phyloP scores from a whole-genome alignment of 2,888 invertebrate species.

The Nomada ruficornis region DNA sequence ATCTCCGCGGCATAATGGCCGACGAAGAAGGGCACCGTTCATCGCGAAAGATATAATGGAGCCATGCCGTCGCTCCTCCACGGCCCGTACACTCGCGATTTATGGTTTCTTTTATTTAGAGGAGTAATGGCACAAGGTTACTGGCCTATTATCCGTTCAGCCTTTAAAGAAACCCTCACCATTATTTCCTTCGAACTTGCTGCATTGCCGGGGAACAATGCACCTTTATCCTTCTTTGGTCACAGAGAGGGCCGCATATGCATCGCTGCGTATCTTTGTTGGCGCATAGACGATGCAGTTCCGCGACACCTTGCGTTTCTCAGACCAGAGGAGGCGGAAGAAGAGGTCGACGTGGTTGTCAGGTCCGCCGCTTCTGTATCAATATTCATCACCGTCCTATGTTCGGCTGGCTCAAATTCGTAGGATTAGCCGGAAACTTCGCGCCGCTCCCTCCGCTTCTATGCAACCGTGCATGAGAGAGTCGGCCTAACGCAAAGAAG shows the following conservation, averaged over 20 bases:
- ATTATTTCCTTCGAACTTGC: too few species aligned
- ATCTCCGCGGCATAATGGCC: constrained; percentile 81
- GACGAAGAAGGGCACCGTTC: constrained; percentile 80
- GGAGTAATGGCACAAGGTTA: constrained; percentile 75
- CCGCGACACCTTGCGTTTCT: constrained; percentile 76
- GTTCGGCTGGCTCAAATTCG: constrained; percentile 83
- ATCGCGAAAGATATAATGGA: constrained; percentile 78
- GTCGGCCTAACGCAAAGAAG: constrained; percentile 35
- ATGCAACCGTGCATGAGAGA: constrained; percentile 54
- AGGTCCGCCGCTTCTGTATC: constrained; percentile 76
- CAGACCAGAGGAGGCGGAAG: constrained; percentile 57
- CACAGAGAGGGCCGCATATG: not conserved
- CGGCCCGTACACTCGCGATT: constrained; percentile 74
- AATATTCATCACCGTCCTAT: constrained; percentile 84
- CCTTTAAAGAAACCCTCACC: too few species aligned
- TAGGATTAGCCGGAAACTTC: constrained; percentile 83
- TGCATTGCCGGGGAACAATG: too few species aligned
- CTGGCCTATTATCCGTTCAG: not conserved
- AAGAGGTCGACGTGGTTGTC: constrained; percentile 40
- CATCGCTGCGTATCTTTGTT: not conserved
- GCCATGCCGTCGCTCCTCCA: constrained; percentile 66
- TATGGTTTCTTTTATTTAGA: constrained; percentile 80
- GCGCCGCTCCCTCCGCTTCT: constrained; percentile 74
- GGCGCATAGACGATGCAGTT: constrained; percentile 35
- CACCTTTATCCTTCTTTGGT: not conserved